phyloP scores from a whole-genome alignment of 23 tunicate genomes.

The Botrylloides violaceus region DNA sequence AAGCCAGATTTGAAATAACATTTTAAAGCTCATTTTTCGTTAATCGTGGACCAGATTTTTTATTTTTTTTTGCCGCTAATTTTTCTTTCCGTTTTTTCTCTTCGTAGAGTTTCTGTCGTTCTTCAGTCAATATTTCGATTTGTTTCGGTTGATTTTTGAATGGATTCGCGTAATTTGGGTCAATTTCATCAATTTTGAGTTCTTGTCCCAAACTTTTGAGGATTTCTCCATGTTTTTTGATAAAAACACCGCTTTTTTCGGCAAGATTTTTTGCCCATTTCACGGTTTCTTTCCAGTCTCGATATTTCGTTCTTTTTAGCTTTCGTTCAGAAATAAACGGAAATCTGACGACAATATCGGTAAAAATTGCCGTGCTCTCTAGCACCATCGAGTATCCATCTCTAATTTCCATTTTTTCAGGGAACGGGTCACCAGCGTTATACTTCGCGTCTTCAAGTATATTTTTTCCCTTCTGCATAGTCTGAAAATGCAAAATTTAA shows the following conservation, averaged over 20 bases:
- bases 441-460: neutral
- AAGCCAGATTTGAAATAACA: too few species aligned
- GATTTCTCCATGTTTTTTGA: conserved; percentile 47
- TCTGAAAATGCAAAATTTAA: conserved; percentile 28
- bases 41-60: conserved; percentile 12
- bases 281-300: conserved; percentile 44
- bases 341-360: conserved; percentile 80
- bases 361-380: conserved; percentile 84
- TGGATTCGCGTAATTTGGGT: conserved; percentile 50
- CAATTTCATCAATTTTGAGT: conserved; percentile 51
- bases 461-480: conserved; percentile 7
- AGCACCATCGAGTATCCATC: conserved; percentile 44
- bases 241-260: conserved; percentile 48
- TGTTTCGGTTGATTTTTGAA: conserved; percentile 16
- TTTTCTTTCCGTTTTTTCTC: conserved; percentile 22
- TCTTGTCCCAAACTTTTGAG: conserved; percentile 66
- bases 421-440: conserved; percentile 19
- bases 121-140: neutral
- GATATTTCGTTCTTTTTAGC: conserved; percentile 26
- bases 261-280: conserved; percentile 43
- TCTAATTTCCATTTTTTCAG: conserved; percentile 10
- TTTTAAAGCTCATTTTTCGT: conserved; percentile 13
- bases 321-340: conserved; percentile 43
- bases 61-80: conserved; percentile 13
- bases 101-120: conserved; percentile 9